phyloP scores from a whole-genome alignment of 2,888 invertebrate genomes.

The Digitonthophagus gazella region DNA sequence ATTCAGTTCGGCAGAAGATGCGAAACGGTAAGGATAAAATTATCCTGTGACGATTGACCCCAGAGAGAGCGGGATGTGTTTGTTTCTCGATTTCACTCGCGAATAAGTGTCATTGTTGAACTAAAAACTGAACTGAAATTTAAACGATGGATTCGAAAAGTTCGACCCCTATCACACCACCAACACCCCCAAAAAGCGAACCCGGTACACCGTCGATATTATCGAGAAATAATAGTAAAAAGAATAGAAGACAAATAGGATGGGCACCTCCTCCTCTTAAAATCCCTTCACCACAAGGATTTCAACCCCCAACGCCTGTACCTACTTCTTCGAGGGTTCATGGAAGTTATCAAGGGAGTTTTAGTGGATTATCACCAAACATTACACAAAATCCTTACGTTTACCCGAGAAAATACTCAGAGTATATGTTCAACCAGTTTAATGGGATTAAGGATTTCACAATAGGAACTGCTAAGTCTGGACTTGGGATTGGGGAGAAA shows the following conservation, averaged over 20 bases:
- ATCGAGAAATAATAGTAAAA: constrained; percentile 17
- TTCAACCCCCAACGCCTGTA: constrained; percentile 27
- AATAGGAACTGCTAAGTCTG: constrained; percentile 68
- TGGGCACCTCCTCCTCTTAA: constrained; percentile 41
- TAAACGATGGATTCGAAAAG: constrained; percentile 7
- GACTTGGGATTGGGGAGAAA: constrained; percentile 81
- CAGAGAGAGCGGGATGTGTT: not conserved
- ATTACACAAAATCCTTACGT: constrained; percentile 41
- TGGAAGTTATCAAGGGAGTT: constrained; percentile 26
- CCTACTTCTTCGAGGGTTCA: constrained; percentile 22
- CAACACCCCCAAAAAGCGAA: constrained; percentile 26
- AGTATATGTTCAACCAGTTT: constrained; percentile 78
- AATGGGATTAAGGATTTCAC: constrained; percentile 72
- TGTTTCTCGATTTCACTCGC: not conserved
- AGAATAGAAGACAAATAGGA: constrained; percentile 28
- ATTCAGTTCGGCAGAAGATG: not conserved
- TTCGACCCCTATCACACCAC: constrained; percentile 24
- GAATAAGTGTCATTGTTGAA: not conserved
- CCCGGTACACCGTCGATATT: constrained; percentile 23
- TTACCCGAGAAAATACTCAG: constrained; percentile 68
- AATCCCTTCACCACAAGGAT: constrained; percentile 41
- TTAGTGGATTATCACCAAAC: constrained; percentile 25
- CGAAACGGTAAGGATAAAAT: not conserved
- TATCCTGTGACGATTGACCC: not conserved
- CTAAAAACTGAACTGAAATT: no score